These are phyloP conservation scores for Ondatra zibethicus DNA, from an alignment of 2,113 vertebrate species.

Conservation along the genomic window DNA sequence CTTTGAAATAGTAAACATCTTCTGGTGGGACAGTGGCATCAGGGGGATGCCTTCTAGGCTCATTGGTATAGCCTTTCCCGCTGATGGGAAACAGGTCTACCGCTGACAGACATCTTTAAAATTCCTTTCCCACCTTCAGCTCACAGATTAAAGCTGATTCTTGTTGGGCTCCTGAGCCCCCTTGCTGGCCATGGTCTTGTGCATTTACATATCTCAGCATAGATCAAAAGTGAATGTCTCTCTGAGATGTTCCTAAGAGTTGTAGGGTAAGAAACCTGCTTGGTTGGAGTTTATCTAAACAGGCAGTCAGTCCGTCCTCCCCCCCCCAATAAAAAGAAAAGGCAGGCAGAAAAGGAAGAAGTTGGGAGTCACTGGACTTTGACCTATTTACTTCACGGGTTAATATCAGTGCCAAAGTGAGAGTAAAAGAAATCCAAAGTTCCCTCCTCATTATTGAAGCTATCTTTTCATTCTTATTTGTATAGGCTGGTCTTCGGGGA, in stretches of 20 bases:
- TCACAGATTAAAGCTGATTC: not conserved
- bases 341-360: not conserved
- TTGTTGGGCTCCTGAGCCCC: not conserved
- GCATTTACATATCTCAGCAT: not conserved
- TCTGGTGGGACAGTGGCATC: not conserved
- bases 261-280: not conserved
- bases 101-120: not conserved
- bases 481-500: not conserved
- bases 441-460: not conserved
- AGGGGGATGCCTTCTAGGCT: not conserved
- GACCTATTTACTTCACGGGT: not conserved
- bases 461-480: not conserved
- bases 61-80: not conserved
- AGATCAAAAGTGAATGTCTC: not conserved
- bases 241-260: slow-evolving; percentile 23
- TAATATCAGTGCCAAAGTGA: not conserved
- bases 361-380: not conserved
- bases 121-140: not conserved
- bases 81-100: not conserved
- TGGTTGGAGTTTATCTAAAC: not conserved
- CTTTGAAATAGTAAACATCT: not conserved
- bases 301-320: not conserved
- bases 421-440: slow-evolving; percentile 8
- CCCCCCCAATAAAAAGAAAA: not conserved
- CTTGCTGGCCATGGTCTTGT: not conserved